Base-by-base conservation (phyloP, 2,888 invertebrate genomes). In the Drosophila limbata region DNA sequence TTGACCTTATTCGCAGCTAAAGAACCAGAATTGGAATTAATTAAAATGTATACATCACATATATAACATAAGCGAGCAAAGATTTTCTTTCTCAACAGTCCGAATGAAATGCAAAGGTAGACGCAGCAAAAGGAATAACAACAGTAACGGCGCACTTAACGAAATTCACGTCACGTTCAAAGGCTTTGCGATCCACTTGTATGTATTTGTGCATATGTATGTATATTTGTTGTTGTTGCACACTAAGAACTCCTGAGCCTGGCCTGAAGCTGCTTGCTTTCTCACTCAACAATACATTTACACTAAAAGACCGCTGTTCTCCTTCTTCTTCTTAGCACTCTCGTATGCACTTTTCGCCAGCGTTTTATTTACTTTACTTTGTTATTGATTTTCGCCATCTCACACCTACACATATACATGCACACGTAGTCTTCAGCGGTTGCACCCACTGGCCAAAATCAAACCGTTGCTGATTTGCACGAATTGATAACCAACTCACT, bases 341-440 rank as follows among this genome's bases (percentile, higher is more conserved):
- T 66, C 69, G 62, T 75, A 75, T 81, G 81, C 81, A 83, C 67
- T 84, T 79, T 77, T 73, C 70, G 83, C 59, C 65, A 83, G 77
- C 84, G 79, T 79, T 86, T 86, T 88, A 78, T 74, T 83, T 81
- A 83, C 84, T 86, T 84, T 84, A 81, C 86, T 83, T 88, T 87
- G 76, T 85, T 83, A 85, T 89, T 83, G 89, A 89, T 89, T 88
- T 89, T 77, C 81, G 77, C 59, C 75, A 77, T 69, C 77, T 73
- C 77, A 86, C 84, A 80, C 75, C 70, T 71, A 55, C 48, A 35
- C 47, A 60, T 25, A 68, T 17, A 47, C 42, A 71, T 17, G 17
- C 47, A 66, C 33, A 45, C 21, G 56, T 40, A 25, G 57, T 62
- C 62, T 59, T 69, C 17, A 61, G n/a, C 59, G 17, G 37, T 21